These are phyloP conservation scores for Misgurnus mizolepis DNA, from an alignment of 2,113 vertebrate genomes.

Conservation along the genomic window DNA sequence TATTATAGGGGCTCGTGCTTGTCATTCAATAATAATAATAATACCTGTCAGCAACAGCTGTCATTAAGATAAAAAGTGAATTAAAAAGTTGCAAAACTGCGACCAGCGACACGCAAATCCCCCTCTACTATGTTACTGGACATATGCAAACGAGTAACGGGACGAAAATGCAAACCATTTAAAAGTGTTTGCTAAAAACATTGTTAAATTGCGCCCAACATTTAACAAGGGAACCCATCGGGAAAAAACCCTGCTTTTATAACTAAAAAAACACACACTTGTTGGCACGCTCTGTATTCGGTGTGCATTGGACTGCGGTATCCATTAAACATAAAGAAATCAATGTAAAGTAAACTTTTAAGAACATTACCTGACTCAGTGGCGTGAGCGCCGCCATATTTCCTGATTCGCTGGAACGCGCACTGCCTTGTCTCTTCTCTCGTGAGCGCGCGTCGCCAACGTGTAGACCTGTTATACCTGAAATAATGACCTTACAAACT, in stretches of 20 bases:
- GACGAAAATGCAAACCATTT: neutral
- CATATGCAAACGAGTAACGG: neutral
- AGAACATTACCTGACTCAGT: slow-evolving; percentile 81
- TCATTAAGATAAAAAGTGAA: neutral
- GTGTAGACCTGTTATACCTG: too few relatives aligned
- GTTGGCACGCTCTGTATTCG: neutral
- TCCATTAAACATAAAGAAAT: neutral
- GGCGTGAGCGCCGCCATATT: slow-evolving; percentile 93
- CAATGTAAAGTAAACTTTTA: slow-evolving; percentile 31
- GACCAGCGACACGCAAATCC: neutral
- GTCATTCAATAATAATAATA: neutral
- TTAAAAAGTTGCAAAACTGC: slow-evolving; percentile 4
- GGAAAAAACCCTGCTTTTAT: neutral
- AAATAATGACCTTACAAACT: too few relatives aligned
- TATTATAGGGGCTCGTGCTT: too few relatives aligned
- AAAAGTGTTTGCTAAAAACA: neutral
- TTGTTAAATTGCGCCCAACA: neutral
- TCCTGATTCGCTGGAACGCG: slow-evolving; percentile 71
- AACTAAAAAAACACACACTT: neutral
- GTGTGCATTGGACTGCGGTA: neutral
- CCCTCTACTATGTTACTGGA: neutral
- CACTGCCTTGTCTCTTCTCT: slow-evolving; percentile 31
- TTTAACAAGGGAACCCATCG: neutral
- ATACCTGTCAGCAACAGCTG: neutral
- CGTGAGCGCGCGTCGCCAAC: neutral